Percentiles rank a stretch among this genome's conserved stretches.
Conservation (phyloP, 2,113 vertebrate genomes). For the Microtus ochrogaster region DNA sequence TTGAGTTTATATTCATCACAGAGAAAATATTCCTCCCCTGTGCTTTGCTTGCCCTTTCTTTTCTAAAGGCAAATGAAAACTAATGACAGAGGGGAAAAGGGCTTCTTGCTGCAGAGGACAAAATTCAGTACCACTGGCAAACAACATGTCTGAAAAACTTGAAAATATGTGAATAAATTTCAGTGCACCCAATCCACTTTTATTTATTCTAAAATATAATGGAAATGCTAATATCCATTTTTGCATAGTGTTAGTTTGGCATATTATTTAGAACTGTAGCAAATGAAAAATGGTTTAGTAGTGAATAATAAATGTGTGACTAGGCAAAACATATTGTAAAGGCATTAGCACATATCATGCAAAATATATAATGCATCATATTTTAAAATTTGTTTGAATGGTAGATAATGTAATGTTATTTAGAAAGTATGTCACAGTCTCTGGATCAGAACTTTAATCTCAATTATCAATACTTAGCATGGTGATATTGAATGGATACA, state of each 20-base stretch:
- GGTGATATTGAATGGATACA: not conserved
- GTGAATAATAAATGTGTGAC: not conserved
- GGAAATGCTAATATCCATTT: not conserved
- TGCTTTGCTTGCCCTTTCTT: not conserved
- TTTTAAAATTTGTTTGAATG: not conserved
- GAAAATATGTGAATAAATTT: not conserved
- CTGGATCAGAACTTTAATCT: not conserved
- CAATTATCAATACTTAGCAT: not conserved
- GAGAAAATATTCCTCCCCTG: not conserved
- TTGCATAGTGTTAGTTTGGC: not conserved
- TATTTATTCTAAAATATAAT: not conserved
- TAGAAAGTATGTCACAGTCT: not conserved
- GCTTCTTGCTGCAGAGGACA: not conserved
- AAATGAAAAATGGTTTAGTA: not conserved
- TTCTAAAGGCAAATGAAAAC: slow-evolving; percentile 9
- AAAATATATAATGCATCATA: not conserved
- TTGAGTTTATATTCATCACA: not conserved
- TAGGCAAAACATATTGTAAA: not conserved
- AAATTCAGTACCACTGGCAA: not conserved
- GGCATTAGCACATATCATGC: not conserved
- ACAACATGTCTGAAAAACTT: not conserved
- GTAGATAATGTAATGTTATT: not conserved
- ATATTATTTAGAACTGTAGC: not conserved
- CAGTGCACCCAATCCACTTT: not conserved
- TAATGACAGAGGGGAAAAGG: not conserved